Conservation (phyloP, 2,797 vertebrate species). For the Myoxocephalus aenaeus region DNA sequence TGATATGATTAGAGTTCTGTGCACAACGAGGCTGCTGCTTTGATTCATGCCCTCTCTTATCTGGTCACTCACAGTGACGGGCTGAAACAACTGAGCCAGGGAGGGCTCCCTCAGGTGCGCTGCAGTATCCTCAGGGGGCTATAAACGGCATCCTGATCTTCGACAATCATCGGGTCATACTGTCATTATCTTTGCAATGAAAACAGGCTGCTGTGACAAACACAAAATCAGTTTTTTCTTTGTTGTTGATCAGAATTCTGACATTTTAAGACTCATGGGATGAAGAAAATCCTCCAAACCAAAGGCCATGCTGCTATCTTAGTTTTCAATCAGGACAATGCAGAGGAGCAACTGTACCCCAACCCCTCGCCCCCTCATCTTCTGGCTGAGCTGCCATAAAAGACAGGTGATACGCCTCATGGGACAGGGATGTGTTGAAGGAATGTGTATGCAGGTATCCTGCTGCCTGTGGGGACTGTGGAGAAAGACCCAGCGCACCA, state of each 20-base stretch:
- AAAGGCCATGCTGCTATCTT: conserved; percentile 40
- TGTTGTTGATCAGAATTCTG: conserved; percentile 53
- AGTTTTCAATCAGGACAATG: conserved; percentile 67
- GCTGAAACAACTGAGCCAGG: conserved; percentile 28
- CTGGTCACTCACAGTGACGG: conserved; percentile 43
- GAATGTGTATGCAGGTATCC: conserved; percentile 79
- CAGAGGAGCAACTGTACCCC: conserved; percentile 66
- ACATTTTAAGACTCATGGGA: conserved; percentile 47
- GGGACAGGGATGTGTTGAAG: conserved; percentile 77
- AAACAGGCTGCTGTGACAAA: neutral
- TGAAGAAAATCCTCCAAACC: conserved; percentile 46
- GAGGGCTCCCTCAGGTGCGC: conserved; percentile 39
- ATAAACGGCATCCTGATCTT: conserved; percentile 20
- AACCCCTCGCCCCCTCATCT: conserved; percentile 20
- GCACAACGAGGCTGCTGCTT: conserved; percentile 61
- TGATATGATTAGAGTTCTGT: conserved; percentile 82
- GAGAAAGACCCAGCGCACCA: conserved; percentile 75
- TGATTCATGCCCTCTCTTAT: conserved; percentile 75
- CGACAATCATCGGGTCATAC: conserved; percentile 36
- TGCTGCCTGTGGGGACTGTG: conserved; percentile 74
- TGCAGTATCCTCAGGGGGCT: conserved; percentile 16
- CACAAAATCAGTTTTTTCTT: neutral
- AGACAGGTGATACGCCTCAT: conserved; percentile 79
- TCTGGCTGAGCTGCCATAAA: conserved; percentile 67
- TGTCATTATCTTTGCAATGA: conserved; percentile 17